Percentiles rank a stretch among this genome's conserved stretches.
These are phyloP conservation scores for Trachelus tabidus DNA, from an alignment of 2,888 invertebrate genomes.

Conservation along the genomic window DNA sequence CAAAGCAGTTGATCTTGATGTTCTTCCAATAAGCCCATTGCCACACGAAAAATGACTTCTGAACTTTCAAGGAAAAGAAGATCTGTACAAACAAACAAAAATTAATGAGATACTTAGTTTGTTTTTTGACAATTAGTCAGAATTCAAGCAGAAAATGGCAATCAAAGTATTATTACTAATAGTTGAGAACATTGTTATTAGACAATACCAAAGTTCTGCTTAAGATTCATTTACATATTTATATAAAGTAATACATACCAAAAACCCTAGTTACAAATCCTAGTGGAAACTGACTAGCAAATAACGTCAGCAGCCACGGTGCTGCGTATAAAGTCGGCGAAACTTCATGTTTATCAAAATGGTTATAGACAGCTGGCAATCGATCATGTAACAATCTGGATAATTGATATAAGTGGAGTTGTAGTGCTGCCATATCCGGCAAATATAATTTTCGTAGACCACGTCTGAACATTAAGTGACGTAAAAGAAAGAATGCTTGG, in stretches of 20 bases:
- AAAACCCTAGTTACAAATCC: conserved; percentile 96
- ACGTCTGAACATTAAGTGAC: conserved; percentile 91
- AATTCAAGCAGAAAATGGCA: conserved; percentile 6
- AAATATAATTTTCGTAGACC: conserved; percentile 90
- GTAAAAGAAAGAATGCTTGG: conserved; percentile 86
- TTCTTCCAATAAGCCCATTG: conserved; percentile 83
- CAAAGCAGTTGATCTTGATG: conserved; percentile 86
- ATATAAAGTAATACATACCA: conserved; percentile 70
- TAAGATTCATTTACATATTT: conserved; percentile 2
- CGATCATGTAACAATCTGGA: conserved; percentile 91
- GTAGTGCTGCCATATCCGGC: conserved; percentile 94
- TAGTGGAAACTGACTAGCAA: conserved; percentile 95
- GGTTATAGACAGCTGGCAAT: conserved; percentile 85
- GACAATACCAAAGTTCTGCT: not conserved
- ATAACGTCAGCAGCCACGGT: conserved; percentile 95
- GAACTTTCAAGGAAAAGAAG: conserved; percentile 90
- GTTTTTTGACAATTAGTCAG: not conserved
- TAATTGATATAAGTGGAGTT: conserved; percentile 90
- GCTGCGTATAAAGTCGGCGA: conserved; percentile 95
- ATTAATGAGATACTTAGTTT: not conserved
- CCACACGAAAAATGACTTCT: conserved; percentile 91
- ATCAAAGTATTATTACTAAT: conserved; percentile 6
- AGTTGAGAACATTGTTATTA: conserved; percentile 13
- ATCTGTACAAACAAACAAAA: conserved; percentile 71
- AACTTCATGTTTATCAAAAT: conserved; percentile 89